Evolutionary conservation across 2,113 vertebrate genomes (phyloP), one percentile per base, ranked within the genome.

Genomic region (Chrysemys picta): DNA sequence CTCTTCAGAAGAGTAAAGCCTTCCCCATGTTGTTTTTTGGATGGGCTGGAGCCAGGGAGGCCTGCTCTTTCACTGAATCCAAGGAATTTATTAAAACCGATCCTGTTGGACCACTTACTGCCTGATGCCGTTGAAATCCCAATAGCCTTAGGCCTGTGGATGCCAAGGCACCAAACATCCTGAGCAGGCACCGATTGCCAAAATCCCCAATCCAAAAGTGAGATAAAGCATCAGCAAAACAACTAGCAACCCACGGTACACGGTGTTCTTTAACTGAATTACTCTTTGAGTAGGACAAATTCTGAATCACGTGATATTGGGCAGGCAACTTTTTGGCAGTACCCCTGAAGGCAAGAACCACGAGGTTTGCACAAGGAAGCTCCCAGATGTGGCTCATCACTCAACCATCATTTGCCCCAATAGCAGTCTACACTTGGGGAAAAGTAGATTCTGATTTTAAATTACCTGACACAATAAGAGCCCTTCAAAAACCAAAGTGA

Each of bases 61-160:
- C 75, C 5, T 47, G 75, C 75, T 76, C 75, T 76, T 76, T 76
- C 75, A 27, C 42, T 45, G 75, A 76, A 76, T 76, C 38, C 42
- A 45, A 42, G 75, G 75, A 11, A 45, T 76, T 11, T 76, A 45
- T 76, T 76, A 76, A 42, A 76, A 45, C 25, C 5, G 6, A 22
- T 25, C 75, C 75, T 31, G 7, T 42, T 76, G n/a, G 75, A 25
- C 53, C 65, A 22, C 56, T 1, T 2, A 38, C 13, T 35, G 49
- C 54, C n/a, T 76, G 57, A 31, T 4, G 1, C 16, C 69, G 19
- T 53, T 1, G 0, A 59, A 84, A 31, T 42, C 27, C 25, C 38
- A 29, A 5, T 29, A 29, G 25, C 25, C 12, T 25, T 19, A 35
- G 27, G 2, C 47, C 19, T 35, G 35, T 93, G 0, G 0, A 6